Evolutionary conservation across 2,113 vertebrate species (phyloP), one percentile per base, ranked within the genome.

Genomic region (Clarias magur): DNA sequence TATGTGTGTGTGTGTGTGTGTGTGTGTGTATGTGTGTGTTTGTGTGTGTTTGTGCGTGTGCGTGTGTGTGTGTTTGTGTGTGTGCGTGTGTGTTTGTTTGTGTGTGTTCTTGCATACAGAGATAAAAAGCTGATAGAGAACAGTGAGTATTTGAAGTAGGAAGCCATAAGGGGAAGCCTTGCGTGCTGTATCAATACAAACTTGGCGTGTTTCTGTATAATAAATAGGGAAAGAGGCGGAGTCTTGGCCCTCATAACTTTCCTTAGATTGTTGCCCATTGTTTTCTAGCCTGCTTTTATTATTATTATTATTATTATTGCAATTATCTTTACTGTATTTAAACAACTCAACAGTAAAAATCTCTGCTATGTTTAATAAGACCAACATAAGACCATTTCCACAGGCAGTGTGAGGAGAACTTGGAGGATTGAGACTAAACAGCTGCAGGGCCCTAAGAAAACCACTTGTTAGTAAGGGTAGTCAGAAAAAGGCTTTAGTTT

Each of bases 181-280:
- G 85, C 83, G 91, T 88, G 89, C 91, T 93, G 91, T 92, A 89
- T 94, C 93, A 94, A 93, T 92, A 94, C 85, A 90, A 90, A 89
- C 89, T 89, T 87, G 87, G 48, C 13, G 9, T 86, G 59, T 82
- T 82, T 82, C 11, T 63, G 59, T 84, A 76, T 2, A 90, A 70
- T 88, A 59, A 73, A 86, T 68, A 23, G 23, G 75, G 86, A 68
- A 54, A 84, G 25, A 83, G 80, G 84, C 17, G 90, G 86, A 89
- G 92, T 78, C 60, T 80, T 86, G 80, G 59, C 83, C 85, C 27
- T n/a, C 21, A 21, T 75, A 78, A 62, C 63, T 84, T 72, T 90
- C 82, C 89, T 63, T 84, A 80, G 67, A 88, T 91, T 89, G 86
- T 86, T 60, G 15, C 21, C 91, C 83, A 94, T 92, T 94, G 92